These are phyloP conservation scores for Tenodera sinensis DNA, from an alignment of 2,888 invertebrate genomes.

Conservation along the genomic window DNA sequence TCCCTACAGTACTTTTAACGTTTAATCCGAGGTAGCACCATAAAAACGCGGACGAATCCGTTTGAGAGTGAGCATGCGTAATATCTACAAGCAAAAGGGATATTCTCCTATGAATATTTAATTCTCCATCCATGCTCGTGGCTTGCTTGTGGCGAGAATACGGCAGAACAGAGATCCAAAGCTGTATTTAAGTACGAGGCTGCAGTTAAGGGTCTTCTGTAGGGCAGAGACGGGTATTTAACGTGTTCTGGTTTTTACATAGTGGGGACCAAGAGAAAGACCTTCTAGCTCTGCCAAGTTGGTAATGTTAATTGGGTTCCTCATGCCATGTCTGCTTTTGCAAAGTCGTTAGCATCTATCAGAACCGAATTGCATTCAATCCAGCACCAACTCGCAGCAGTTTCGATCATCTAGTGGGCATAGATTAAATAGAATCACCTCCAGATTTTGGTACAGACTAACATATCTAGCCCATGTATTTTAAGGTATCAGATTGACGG, in stretches of 20 bases:
- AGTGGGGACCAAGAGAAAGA: background rate
- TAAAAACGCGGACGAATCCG: background rate
- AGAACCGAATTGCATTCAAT: too few relatives aligned
- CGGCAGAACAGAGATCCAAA: background rate
- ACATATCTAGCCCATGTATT: too few relatives aligned
- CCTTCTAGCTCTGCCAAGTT: background rate
- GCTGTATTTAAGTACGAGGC: background rate
- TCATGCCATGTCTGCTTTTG: background rate
- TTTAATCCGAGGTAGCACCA: background rate
- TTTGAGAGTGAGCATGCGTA: background rate
- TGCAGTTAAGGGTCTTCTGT: background rate
- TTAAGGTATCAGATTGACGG: too few relatives aligned
- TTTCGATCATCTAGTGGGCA: too few relatives aligned
- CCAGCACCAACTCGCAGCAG: too few relatives aligned
- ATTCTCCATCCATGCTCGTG: background rate
- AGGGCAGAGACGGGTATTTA: background rate
- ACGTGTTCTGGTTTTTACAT: background rate
- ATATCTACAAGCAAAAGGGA: background rate
- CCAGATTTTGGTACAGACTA: too few relatives aligned
- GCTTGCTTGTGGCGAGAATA: background rate
- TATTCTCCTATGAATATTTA: background rate
- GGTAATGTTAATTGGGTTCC: background rate
- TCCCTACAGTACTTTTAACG: background rate
- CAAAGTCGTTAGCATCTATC: background rate
- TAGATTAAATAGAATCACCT: too few relatives aligned